phyloP scores from a whole-genome alignment of 2,113 vertebrate genomes.

The Lagopus leucura region DNA sequence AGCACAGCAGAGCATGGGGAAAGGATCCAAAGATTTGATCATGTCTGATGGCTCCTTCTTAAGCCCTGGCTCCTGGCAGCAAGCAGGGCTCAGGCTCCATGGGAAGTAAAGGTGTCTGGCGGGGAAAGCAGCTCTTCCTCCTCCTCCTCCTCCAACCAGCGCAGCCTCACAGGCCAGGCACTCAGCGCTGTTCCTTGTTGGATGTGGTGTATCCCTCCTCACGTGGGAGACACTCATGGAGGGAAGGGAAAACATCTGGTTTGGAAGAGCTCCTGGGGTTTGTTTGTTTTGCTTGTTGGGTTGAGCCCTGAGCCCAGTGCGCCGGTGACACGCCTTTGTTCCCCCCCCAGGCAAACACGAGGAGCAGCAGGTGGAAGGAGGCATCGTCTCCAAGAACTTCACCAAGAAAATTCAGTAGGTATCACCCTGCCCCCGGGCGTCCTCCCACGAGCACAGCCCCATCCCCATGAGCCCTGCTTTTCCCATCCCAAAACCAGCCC shows the following conservation, averaged over 20 bases:
- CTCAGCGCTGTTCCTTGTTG: too few species aligned
- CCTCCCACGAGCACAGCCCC: neutral
- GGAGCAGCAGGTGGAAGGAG: slow-evolving; percentile 96
- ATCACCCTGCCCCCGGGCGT: accelerated
- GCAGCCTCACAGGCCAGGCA: neutral
- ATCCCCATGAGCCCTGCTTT: neutral
- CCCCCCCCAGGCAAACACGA: slow-evolving; percentile 89
- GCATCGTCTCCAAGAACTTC: slow-evolving; percentile 98
- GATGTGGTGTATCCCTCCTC: neutral
- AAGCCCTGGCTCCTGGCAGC: neutral
- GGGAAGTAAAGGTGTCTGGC: neutral
- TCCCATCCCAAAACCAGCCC: neutral
- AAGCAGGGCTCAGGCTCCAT: neutral
- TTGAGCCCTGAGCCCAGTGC: neutral
- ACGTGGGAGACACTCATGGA: neutral
- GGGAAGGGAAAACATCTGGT: neutral
- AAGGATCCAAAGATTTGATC: neutral
- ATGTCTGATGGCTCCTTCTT: neutral
- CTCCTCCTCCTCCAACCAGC: neutral
- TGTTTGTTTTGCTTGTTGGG: neutral
- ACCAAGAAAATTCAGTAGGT: slow-evolving; percentile 99
- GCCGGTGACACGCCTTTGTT: slow-evolving; percentile 11
- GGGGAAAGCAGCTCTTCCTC: neutral
- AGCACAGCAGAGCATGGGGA: neutral
- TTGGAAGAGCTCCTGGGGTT: neutral